Evolutionary conservation across 2,888 invertebrate genomes (phyloP).

Genomic region (Megastigmus dorsalis): DNA sequence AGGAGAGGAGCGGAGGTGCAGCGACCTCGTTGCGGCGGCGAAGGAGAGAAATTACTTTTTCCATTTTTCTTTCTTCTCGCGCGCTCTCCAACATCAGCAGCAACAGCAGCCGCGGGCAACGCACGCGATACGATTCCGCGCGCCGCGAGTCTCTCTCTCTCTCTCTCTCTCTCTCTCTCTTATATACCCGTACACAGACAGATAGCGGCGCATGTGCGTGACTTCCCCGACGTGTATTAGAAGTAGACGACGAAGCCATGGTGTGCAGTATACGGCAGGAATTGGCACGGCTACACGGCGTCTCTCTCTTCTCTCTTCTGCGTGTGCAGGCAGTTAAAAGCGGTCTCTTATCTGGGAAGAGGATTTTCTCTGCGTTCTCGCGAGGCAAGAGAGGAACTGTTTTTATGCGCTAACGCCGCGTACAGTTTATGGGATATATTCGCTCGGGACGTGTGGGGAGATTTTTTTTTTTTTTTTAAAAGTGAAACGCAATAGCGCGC

Average conservation of each 20-base stretch:
- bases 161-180: no score
- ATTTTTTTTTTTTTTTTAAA: no score
- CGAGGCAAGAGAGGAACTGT: no score
- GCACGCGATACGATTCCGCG: conserved; percentile 27
- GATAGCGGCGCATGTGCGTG: neutral
- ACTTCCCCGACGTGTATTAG: neutral
- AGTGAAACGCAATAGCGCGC: no score
- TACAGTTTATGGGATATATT: no score
- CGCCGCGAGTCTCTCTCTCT: no score
- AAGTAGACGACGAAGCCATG: neutral
- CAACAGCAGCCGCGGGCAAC: no score
- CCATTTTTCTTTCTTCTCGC: conserved; percentile 65
- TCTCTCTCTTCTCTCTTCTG: no score
- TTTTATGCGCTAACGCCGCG: no score
- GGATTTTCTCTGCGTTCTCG: neutral
- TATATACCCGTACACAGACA: conserved; percentile 2
- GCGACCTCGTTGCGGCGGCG: conserved; percentile 63
- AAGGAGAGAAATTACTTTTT: conserved; percentile 67
- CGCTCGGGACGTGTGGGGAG: no score
- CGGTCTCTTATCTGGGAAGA: conserved; percentile 14
- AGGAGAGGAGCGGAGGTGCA: conserved; percentile 56
- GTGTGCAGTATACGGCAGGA: neutral
- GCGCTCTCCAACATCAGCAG: conserved; percentile 31
- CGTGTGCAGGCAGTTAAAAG: no score
- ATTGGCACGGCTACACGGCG: neutral